phyloP scores from a whole-genome alignment of 2,113 vertebrate genomes.

The Laticauda colubrina region DNA sequence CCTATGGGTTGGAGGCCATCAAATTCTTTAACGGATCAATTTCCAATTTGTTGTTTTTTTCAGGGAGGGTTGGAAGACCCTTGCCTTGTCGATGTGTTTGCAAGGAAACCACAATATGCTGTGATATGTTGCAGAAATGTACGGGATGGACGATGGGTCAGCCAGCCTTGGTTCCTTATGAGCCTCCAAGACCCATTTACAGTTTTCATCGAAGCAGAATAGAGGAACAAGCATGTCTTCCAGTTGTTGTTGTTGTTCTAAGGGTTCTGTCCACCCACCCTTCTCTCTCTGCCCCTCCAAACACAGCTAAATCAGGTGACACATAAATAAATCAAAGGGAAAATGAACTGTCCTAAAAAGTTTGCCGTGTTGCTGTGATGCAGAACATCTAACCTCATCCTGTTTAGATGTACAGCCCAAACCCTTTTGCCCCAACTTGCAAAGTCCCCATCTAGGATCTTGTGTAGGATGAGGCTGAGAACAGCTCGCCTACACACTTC shows the following conservation, averaged over 20 bases:
- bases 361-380: slow-evolving; percentile 46
- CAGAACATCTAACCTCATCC: slow-evolving; percentile 66
- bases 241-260: not conserved
- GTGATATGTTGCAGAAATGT: not conserved
- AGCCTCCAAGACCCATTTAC: not conserved
- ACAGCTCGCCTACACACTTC: slow-evolving; percentile 50
- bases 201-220: not conserved
- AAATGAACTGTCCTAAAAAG: slow-evolving; percentile 47
- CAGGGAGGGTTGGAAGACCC: not conserved
- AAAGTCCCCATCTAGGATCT: slow-evolving; percentile 21
- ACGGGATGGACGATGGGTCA: not conserved
- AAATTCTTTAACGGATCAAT: not conserved
- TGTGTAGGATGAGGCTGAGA: not conserved
- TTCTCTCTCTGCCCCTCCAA: not conserved
- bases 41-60: not conserved
- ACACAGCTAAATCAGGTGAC: slow-evolving; percentile 10
- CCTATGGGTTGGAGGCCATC: not conserved
- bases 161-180: fast-evolving
- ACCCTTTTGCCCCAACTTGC: not conserved
- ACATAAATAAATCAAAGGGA: slow-evolving; percentile 20
- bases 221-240: slow-evolving; percentile 22
- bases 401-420: slow-evolving; percentile 39
- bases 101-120: not conserved
- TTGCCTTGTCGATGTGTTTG: not conserved
- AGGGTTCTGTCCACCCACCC: slow-evolving; percentile 28